Base-by-base conservation (phyloP, 2,113 vertebrate genomes). In the Pelobates fuscus region DNA sequence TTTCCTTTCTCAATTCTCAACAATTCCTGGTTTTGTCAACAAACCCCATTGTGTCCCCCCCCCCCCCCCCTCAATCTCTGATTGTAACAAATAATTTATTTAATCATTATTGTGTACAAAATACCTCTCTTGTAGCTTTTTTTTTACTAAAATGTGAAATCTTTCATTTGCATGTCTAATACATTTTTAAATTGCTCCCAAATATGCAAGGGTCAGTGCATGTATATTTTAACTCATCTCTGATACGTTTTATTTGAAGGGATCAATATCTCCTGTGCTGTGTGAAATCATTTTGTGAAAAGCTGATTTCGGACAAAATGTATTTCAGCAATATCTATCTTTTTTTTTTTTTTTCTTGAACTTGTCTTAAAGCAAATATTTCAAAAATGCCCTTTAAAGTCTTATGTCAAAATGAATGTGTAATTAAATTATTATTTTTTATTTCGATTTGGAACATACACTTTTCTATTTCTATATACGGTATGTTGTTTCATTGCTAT, bases 161-260 rank as follows among this genome's bases (percentile, higher is more conserved):
- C n/a, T 37, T 37, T 20, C 5, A 55, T 23, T 55, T 55, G 52
- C 52, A 55, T 23, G 20, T 20, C 11, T 21, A 23, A 55, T 23
- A 23, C 2, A 23, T 21, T 21, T 55, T 20, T 55, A 2, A 8
- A 10, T 23, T n/a, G 21, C 23, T 43, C 4, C n/a, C 2, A 21
- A 25, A 5, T 66, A 46, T 27, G 41, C 64, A 23, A 37, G 37
- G 55, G 69, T 18, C 2, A 25, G 25, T 26, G 37, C 67, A 70
- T 64, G 59, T 30, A 1, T 37, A 6, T 32, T 37, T 37, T 37
- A 6, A 37, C 10, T 37, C 32, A 37, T 37, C 32, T 37, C 32
- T 6, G 32, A 32, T 61, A 8, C 25, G 43, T 44, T 18, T 49
- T 26, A 4, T 27, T 66, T 41, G 20, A 66, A 26, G 8, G n/a